Conservation (phyloP, 1,140 invertebrate species). For the Whitmania pigra region DNA sequence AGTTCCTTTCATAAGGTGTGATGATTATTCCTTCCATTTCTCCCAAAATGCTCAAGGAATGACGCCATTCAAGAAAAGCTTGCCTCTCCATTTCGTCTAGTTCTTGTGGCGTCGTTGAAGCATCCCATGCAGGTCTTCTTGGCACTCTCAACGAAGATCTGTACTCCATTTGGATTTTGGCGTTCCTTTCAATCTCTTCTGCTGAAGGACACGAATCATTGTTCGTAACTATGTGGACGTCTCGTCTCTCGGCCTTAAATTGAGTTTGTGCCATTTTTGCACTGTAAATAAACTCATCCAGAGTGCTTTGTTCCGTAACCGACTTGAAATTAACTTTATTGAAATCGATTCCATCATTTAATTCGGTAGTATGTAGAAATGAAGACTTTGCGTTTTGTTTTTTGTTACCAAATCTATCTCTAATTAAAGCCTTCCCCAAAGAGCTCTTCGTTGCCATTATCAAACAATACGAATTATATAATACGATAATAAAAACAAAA, state of each 20-base stretch:
- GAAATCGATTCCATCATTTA: conserved; percentile 81
- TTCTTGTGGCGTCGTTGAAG: conserved; percentile 60
- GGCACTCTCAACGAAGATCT: background rate
- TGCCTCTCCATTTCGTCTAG: conserved; percentile 63
- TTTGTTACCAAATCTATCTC: background rate
- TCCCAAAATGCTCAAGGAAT: conserved; percentile 59
- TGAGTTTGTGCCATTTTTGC: conserved; percentile 84
- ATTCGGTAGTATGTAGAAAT: conserved; percentile 70
- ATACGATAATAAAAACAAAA: too few relatives aligned
- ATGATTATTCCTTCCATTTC: conserved; percentile 65
- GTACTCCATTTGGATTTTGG: conserved; percentile 22
- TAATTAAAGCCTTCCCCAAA: conserved; percentile 14
- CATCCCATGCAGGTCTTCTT: conserved; percentile 64
- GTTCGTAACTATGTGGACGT: background rate
- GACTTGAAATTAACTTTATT: conserved; percentile 75
- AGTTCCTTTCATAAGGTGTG: conserved; percentile 94
- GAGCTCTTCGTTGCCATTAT: background rate
- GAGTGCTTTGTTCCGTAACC: conserved; percentile 83
- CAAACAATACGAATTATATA: too few relatives aligned
- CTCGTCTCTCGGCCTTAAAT: conserved; percentile 53
- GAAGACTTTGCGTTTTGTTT: conserved; percentile 31
- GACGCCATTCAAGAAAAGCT: conserved; percentile 75
- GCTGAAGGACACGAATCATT: conserved; percentile 13
- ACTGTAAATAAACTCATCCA: conserved; percentile 87
- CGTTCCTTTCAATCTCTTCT: conserved; percentile 28